Conservation (phyloP, 1,140 invertebrate species). For the Musca vetustissima region DNA sequence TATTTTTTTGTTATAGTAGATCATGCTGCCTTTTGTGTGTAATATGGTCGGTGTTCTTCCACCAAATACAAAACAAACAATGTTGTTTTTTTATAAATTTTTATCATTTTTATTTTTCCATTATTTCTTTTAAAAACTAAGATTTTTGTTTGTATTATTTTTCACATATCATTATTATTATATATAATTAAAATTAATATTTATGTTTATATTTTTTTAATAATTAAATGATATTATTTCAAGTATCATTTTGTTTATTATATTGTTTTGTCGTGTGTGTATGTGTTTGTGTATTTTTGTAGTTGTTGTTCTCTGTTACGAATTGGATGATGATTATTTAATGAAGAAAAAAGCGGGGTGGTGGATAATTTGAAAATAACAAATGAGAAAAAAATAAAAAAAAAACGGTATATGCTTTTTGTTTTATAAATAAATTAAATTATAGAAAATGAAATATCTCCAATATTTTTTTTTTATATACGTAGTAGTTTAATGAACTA, state of each 20-base stretch:
- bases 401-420: neutral
- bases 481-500: too few species aligned
- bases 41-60: too few species aligned
- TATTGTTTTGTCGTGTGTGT: neutral
- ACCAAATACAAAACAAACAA: too few species aligned
- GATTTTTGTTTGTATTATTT: constrained; percentile 12
- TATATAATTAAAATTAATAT: constrained; percentile 25
- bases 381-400: neutral
- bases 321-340: neutral
- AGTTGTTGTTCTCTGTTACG: too few species aligned
- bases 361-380: neutral
- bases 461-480: neutral
- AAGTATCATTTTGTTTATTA: constrained; percentile 1
- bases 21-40: too few species aligned
- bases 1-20: too few species aligned
- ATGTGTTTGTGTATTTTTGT: too few species aligned
- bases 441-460: constrained; percentile 5
- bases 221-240: constrained; percentile 20
- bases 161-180: constrained; percentile 15
- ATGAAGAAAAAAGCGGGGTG: neutral
- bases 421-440: constrained; percentile 14
- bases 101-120: constrained; percentile 1
- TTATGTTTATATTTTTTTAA: constrained; percentile 7
- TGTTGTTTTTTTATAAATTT: too few species aligned
- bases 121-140: constrained; percentile 2